Conservation (phyloP, 2,113 vertebrate species). For the Pionites leucogaster region DNA sequence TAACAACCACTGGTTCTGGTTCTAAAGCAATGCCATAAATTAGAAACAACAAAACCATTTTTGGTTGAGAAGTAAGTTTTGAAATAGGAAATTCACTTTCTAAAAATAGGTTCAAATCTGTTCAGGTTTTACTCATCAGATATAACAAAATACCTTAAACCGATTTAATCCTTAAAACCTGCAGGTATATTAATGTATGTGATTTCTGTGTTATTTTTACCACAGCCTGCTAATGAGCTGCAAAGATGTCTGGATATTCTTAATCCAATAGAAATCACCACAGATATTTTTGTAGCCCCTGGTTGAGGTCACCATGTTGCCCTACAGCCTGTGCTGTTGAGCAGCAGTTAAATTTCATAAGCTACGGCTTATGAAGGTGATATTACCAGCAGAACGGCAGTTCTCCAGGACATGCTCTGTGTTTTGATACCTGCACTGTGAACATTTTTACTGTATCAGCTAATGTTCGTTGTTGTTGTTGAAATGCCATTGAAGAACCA, state of each 20-base stretch:
- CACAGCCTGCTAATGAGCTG: background rate
- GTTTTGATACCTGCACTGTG: background rate
- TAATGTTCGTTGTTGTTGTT: background rate
- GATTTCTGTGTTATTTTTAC: background rate
- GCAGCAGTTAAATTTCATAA: background rate
- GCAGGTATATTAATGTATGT: background rate
- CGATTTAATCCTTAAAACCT: background rate
- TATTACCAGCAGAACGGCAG: background rate
- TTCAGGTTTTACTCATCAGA: background rate
- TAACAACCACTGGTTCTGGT: background rate
- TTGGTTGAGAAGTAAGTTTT: background rate
- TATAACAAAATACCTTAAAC: background rate
- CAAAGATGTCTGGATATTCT: background rate
- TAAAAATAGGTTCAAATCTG: background rate
- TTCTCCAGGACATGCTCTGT: background rate
- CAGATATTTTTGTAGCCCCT: background rate
- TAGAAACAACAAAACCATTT: background rate
- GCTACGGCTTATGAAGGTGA: background rate
- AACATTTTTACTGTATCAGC: background rate
- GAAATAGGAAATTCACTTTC: background rate
- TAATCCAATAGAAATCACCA: background rate
- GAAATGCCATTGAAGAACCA: background rate
- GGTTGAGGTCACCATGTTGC: background rate
- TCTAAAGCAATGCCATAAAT: background rate
- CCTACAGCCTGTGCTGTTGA: background rate